Percentiles rank a stretch among this genome's conserved stretches.
Evolutionary conservation across 2,888 invertebrate species (phyloP).

Genomic region (Myopa testacea): DNA sequence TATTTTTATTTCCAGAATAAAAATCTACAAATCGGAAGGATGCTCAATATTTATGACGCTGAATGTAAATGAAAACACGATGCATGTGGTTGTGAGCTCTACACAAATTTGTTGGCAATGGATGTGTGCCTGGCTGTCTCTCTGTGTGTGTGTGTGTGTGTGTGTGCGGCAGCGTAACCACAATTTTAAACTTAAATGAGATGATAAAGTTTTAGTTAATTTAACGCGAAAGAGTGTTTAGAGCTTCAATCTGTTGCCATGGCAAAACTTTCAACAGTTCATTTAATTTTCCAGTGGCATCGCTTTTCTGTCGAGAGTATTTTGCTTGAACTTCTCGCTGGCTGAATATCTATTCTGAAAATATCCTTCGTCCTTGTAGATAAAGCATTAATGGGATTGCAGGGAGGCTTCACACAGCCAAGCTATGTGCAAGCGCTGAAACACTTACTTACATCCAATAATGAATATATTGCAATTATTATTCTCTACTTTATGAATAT

Average conservation of each 20-base stretch:
- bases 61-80: constrained; percentile 33
- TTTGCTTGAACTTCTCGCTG: neutral
- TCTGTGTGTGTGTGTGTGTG: neutral
- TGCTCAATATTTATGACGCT: constrained; percentile 40
- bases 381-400: constrained; percentile 9
- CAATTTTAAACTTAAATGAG: constrained; percentile 30
- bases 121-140: neutral
- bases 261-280: constrained; percentile 24
- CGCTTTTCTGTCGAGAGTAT: neutral
- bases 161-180: neutral
- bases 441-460: too few relatives aligned
- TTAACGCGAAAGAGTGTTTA: constrained; percentile 28
- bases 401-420: neutral
- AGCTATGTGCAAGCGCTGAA: too few relatives aligned
- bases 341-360: neutral
- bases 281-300: constrained; percentile 23
- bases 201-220: constrained; percentile 34
- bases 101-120: constrained; percentile 11
- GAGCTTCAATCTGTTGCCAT: constrained; percentile 15
- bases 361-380: neutral
- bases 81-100: neutral
- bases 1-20: constrained; percentile 37
- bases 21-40: constrained; percentile 39
- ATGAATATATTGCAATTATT: too few relatives aligned
- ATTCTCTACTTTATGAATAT: too few relatives aligned